A percentile compares a stretch with the other conserved stretches of the same genome.
Evolutionary conservation across 2,797 vertebrate species (phyloP).

Genomic region (Molossus molossus): DNA sequence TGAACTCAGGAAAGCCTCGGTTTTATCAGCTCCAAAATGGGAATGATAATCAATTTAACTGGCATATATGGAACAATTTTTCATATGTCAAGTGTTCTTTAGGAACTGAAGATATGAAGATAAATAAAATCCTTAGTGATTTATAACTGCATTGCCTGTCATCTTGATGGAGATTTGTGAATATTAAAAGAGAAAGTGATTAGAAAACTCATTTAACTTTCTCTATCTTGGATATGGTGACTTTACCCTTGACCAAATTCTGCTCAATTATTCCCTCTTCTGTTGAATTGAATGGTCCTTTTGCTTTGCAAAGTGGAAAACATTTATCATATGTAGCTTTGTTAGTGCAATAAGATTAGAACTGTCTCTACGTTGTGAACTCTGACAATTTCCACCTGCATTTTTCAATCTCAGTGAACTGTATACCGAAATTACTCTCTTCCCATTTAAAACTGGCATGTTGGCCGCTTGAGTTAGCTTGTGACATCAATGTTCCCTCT

Average conservation of each 20-base stretch:
- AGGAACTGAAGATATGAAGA: neutral
- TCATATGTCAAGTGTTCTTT: neutral
- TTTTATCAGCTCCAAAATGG: neutral
- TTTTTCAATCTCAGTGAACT: neutral
- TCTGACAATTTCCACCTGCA: neutral
- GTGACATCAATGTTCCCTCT: neutral
- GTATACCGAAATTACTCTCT: neutral
- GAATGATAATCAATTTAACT: neutral
- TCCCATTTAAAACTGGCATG: neutral
- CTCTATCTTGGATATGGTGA: neutral
- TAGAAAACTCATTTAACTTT: neutral
- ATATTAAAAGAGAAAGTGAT: neutral
- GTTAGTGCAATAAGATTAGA: neutral
- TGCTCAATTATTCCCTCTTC: neutral
- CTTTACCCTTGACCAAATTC: neutral
- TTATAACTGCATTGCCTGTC: neutral
- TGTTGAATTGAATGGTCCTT: neutral
- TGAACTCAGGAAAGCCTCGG: neutral
- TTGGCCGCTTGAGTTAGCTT: accelerated
- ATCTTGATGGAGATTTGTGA: neutral
- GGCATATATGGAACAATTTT: neutral
- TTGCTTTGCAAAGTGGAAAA: conserved; percentile 14
- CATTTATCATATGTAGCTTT: neutral
- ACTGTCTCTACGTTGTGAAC: neutral
- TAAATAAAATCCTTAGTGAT: neutral